These are phyloP conservation scores for Machaerirhynchus nigripectus DNA, from an alignment of 2,113 vertebrate species.

Conservation along the genomic window DNA sequence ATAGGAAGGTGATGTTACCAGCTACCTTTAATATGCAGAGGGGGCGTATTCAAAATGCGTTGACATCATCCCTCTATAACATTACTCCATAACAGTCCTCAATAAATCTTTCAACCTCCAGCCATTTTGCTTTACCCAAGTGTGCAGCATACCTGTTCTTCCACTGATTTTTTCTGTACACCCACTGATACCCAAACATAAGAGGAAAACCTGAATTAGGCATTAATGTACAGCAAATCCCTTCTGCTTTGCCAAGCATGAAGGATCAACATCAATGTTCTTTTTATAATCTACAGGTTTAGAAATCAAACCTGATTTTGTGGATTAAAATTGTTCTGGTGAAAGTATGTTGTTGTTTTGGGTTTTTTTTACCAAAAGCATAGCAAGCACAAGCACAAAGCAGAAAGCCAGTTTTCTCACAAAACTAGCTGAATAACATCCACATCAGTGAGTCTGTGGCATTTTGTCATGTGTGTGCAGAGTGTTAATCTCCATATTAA, in stretches of 20 bases:
- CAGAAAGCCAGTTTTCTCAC: neutral
- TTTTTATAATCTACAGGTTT: neutral
- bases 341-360: neutral
- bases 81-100: neutral
- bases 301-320: neutral
- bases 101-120: conserved; percentile 12
- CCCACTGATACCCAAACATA: neutral
- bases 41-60: neutral
- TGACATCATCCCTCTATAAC: fast-evolving
- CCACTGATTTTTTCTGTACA: neutral
- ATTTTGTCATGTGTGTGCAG: neutral
- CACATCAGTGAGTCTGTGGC: neutral
- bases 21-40: neutral
- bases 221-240: neutral
- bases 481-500: neutral
- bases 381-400: neutral
- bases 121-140: neutral
- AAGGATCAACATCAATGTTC: neutral
- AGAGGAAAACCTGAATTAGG: neutral
- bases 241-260: neutral
- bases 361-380: neutral
- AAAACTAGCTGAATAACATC: neutral
- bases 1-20: neutral
- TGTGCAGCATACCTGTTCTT: neutral
- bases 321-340: neutral